Percentiles rank a stretch among this genome's conserved stretches.
These are phyloP conservation scores for Ceratoteleas bidentatus DNA, from an alignment of 1,140 invertebrate genomes.

Conservation along the genomic window DNA sequence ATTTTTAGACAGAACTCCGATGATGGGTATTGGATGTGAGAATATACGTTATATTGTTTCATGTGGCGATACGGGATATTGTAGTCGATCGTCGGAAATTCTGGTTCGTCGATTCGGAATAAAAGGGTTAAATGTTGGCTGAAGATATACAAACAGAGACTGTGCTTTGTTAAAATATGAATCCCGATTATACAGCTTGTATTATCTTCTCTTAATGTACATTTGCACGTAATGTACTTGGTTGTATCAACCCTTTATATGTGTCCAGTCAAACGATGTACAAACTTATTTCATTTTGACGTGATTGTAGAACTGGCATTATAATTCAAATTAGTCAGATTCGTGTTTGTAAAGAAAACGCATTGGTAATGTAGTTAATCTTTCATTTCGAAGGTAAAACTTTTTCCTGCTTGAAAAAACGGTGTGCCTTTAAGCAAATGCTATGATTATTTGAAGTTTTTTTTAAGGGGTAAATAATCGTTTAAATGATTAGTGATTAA, in stretches of 20 bases:
- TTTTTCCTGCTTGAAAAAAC: too few relatives aligned
- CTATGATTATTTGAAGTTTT: too few relatives aligned
- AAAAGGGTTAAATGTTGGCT: slow-evolving; percentile 9
- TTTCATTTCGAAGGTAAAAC: too few relatives aligned
- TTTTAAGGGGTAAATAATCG: too few relatives aligned
- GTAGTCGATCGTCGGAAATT: slow-evolving; percentile 18
- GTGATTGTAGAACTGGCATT: not conserved
- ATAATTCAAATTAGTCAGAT: slow-evolving; percentile 2
- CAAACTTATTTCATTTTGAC: slow-evolving; percentile 11
- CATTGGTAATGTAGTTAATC: too few relatives aligned
- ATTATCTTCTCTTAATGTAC: slow-evolving; percentile 16
- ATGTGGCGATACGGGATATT: slow-evolving; percentile 6
- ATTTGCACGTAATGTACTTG: slow-evolving; percentile 9
- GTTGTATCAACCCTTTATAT: slow-evolving; percentile 8
- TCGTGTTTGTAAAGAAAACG: not conserved
- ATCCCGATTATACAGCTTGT: not conserved
- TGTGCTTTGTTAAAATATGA: slow-evolving; percentile 2
- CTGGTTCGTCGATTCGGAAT: slow-evolving; percentile 8
- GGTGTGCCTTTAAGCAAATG: too few relatives aligned
- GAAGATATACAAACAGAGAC: slow-evolving; percentile 8
- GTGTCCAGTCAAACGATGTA: not conserved
- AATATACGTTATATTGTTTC: slow-evolving; percentile 6
- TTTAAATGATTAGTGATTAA: too few relatives aligned
- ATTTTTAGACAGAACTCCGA: slow-evolving; percentile 1
- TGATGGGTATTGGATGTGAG: not conserved